phyloP scores from a whole-genome alignment of 2,888 invertebrate genomes.

The Nasonovia ribisnigri region DNA sequence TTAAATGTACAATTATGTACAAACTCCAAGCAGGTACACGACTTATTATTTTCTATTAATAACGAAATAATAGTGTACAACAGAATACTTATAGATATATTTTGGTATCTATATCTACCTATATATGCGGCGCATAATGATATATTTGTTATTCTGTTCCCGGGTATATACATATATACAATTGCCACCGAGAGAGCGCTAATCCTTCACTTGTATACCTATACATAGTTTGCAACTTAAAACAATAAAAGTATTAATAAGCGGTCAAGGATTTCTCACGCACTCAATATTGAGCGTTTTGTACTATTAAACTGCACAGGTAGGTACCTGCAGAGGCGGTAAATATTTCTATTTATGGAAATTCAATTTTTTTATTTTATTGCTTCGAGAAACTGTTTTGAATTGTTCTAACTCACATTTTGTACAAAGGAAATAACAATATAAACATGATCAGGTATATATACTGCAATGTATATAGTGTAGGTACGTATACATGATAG shows the following conservation, averaged over 20 bases:
- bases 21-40: neutral
- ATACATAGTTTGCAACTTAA: neutral
- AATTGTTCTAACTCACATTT: slow-evolving; percentile 26
- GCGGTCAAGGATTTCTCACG: slow-evolving; percentile 60
- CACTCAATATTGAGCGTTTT: slow-evolving; percentile 45
- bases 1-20: neutral
- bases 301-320: neutral
- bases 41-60: neutral
- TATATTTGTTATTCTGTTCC: slow-evolving; percentile 32
- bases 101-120: neutral
- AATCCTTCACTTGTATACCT: no score
- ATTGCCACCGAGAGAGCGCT: no score
- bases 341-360: neutral
- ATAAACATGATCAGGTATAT: neutral
- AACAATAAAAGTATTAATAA: slow-evolving; percentile 25
- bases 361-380: neutral
- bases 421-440: neutral
- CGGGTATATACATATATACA: no score
- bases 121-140: neutral
- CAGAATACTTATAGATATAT: neutral
- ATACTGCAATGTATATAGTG: neutral
- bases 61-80: slow-evolving; percentile 27
- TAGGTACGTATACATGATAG: neutral
- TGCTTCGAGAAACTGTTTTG: neutral
- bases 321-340: neutral